Percentiles rank a stretch among this genome's conserved stretches.
phyloP scores from a whole-genome alignment of 2,113 vertebrate genomes.

The Amia ocellicauda region DNA sequence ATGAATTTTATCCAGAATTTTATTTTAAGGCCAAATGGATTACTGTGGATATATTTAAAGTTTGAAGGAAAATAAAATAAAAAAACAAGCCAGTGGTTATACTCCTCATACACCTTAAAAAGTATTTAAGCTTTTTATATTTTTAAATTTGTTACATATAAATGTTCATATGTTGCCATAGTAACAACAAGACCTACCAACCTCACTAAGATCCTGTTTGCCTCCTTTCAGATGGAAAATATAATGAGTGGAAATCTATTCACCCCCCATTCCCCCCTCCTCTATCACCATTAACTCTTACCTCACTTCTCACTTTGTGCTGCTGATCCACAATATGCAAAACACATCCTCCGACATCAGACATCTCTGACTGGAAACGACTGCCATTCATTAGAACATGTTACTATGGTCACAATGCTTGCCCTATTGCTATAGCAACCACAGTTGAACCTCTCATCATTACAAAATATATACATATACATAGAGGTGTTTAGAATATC shows the following conservation, averaged over 20 bases:
- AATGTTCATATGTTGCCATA: background rate
- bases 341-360: background rate
- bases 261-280: background rate
- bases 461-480: background rate
- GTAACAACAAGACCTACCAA: background rate
- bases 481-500: too few relatives aligned
- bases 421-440: conserved; percentile 12
- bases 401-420: conserved; percentile 1
- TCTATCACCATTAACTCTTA: too few relatives aligned
- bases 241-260: background rate
- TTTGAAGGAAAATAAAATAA: too few relatives aligned
- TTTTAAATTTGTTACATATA: too few relatives aligned
- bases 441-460: conserved; percentile 15
- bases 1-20: too few relatives aligned
- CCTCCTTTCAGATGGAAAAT: background rate
- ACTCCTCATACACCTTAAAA: too few relatives aligned
- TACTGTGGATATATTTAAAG: too few relatives aligned
- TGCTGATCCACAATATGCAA: too few relatives aligned
- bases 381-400: conserved; percentile 1
- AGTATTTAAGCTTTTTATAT: too few relatives aligned
- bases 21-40: too few relatives aligned
- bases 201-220: background rate
- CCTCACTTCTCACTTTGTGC: background rate
- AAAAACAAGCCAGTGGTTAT: too few relatives aligned
- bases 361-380: background rate